These are phyloP conservation scores for Choristoneura fumiferana DNA, from an alignment of 1,140 invertebrate genomes.

Conservation along the genomic window DNA sequence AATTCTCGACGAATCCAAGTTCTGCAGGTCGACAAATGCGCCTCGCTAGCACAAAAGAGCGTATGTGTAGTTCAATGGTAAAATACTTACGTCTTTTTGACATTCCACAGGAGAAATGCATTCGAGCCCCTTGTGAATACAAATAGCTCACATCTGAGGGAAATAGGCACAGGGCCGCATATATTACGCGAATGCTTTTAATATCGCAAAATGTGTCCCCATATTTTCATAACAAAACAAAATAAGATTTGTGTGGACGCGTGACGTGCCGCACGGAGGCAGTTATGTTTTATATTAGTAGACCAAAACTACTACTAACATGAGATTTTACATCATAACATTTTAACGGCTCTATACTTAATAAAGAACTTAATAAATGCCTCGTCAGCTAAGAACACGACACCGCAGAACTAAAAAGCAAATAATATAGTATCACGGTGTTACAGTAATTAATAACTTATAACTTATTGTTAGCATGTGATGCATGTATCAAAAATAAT, in stretches of 20 bases:
- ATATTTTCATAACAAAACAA: constrained; percentile 33
- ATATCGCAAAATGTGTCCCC: constrained; percentile 62
- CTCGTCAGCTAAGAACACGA: too few species aligned
- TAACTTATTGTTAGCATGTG: too few species aligned
- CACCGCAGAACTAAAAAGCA: too few species aligned
- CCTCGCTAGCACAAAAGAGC: background rate
- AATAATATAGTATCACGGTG: too few species aligned
- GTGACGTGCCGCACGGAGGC: background rate
- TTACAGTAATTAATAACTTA: too few species aligned
- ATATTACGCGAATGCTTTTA: constrained; percentile 61
- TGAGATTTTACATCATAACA: background rate
- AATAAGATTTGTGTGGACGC: constrained; percentile 20
- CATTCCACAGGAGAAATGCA: background rate
- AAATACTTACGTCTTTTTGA: background rate
- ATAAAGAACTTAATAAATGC: background rate
- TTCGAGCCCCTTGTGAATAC: constrained; percentile 54
- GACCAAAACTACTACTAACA: too few species aligned
- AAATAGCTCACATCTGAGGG: constrained; percentile 52
- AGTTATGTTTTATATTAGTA: background rate
- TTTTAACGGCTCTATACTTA: background rate
- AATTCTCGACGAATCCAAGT: constrained; percentile 43
- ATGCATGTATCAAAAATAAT: too few species aligned
- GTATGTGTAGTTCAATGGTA: background rate
- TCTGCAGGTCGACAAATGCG: constrained; percentile 49
- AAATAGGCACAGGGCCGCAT: constrained; percentile 60